Percentiles rank a stretch among this genome's conserved stretches.
phyloP scores from a whole-genome alignment of 2,888 invertebrate species.

The Lydus trimaculatus region DNA sequence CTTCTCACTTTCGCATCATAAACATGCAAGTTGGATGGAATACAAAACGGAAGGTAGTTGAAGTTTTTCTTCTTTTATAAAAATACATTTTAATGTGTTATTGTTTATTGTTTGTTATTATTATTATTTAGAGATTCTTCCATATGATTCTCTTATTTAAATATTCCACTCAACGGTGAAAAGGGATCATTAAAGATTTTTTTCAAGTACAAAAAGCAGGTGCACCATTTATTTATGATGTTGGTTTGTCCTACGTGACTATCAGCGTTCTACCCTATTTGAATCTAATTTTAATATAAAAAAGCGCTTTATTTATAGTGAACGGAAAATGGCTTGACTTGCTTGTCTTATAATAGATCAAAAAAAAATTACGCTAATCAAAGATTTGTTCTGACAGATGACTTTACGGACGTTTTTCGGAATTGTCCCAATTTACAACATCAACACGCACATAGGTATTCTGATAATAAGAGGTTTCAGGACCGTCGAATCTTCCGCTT shows the following conservation, averaged over 20 bases:
- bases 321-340: background rate
- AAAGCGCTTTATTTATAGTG: too few relatives aligned
- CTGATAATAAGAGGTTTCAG: too few relatives aligned
- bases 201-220: background rate
- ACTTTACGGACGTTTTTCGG: too few relatives aligned
- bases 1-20: conserved; percentile 37
- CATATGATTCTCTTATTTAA: background rate
- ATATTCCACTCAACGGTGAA: background rate
- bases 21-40: conserved; percentile 36
- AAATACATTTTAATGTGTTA: background rate
- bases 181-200: background rate
- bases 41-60: conserved; percentile 38
- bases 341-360: too few relatives aligned
- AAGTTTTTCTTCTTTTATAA: conserved; percentile 9
- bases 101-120: background rate
- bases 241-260: background rate
- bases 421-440: too few relatives aligned
- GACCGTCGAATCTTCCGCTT: too few relatives aligned
- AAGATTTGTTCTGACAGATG: too few relatives aligned
- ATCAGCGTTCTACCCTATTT: background rate
- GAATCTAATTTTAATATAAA: background rate
- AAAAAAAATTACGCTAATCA: too few relatives aligned
- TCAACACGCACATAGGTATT: too few relatives aligned
- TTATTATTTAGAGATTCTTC: background rate
- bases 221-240: background rate